These are phyloP conservation scores for Brachionus asplanchnoidis DNA, from an alignment of 1,140 invertebrate genomes.

Conservation along the genomic window DNA sequence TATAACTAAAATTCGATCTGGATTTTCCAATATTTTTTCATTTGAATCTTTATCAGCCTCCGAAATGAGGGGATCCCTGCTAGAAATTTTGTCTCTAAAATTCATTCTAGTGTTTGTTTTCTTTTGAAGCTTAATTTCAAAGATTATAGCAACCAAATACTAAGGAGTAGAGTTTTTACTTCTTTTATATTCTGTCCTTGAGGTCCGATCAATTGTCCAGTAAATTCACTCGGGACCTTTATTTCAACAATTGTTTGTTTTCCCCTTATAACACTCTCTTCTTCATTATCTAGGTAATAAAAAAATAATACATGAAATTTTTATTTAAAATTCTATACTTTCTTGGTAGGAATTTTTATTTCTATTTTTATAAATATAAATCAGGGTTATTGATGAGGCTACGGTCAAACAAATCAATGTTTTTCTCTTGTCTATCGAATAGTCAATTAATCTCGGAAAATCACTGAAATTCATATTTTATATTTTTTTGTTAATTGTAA, in stretches of 20 bases:
- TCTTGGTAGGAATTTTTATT: not conserved
- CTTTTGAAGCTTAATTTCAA: slow-evolving; percentile 3
- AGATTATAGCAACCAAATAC: not conserved
- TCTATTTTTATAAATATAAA: not conserved
- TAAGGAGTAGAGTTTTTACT: slow-evolving; percentile 43
- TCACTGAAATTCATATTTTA: not conserved
- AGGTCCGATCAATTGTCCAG: slow-evolving; percentile 50
- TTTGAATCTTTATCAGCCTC: not conserved
- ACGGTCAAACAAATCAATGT: not conserved
- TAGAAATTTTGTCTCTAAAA: not conserved
- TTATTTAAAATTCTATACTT: slow-evolving; percentile 35
- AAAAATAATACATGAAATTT: not conserved
- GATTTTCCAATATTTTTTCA: not conserved
- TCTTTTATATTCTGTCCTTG: slow-evolving; percentile 50
- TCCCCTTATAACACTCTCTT: slow-evolving; percentile 44
- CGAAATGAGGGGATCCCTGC: not conserved
- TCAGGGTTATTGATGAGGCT: not conserved
- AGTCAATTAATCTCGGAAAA: not conserved
- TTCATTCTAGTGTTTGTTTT: slow-evolving; percentile 36
- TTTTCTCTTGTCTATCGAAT: not conserved
- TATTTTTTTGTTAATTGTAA: not conserved
- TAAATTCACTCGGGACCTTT: slow-evolving; percentile 47
- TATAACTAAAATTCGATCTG: not conserved
- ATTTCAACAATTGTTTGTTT: slow-evolving; percentile 51
- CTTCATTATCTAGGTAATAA: not conserved